phyloP scores from a whole-genome alignment of 1,140 invertebrate species.

The Holcopasites calliopsidis region DNA sequence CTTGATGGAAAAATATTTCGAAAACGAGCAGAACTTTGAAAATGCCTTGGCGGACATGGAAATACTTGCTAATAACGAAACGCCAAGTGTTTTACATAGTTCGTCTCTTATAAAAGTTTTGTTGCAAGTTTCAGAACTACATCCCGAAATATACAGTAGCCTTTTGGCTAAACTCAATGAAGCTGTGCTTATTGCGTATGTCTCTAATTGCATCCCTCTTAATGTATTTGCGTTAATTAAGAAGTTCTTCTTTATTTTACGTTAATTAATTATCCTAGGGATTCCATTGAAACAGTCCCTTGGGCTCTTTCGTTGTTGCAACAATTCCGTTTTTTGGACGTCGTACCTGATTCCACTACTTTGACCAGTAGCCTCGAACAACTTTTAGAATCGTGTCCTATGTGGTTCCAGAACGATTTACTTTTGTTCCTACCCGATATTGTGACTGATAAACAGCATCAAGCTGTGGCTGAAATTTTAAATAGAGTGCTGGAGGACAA shows the following conservation, averaged over 20 bases:
- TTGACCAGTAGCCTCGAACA: constrained; percentile 68
- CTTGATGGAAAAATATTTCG: constrained; percentile 67
- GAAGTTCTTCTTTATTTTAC: background rate
- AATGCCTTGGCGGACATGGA: constrained; percentile 66
- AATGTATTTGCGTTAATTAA: too few relatives aligned
- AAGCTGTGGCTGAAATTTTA: constrained; percentile 69
- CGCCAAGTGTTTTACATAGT: constrained; percentile 48
- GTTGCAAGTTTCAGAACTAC: constrained; percentile 70
- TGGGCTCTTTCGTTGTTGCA: constrained; percentile 70
- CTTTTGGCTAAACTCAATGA: constrained; percentile 72
- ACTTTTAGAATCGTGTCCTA: constrained; percentile 71
- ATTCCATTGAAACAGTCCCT: constrained; percentile 64
- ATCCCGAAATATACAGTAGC: constrained; percentile 66
- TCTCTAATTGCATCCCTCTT: background rate
- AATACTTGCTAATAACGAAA: constrained; percentile 53
- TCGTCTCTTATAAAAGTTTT: constrained; percentile 69
- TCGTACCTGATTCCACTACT: constrained; percentile 61
- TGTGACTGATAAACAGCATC: constrained; percentile 71
- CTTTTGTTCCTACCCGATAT: constrained; percentile 75
- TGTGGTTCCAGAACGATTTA: constrained; percentile 74
- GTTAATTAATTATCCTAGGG: constrained; percentile 49
- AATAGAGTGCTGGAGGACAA: constrained; percentile 70
- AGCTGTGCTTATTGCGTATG: constrained; percentile 65
- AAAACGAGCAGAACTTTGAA: constrained; percentile 65
- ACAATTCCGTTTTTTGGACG: constrained; percentile 75